These are phyloP conservation scores for Ceratotherium simum DNA, from an alignment of 2,113 vertebrate species.

Conservation along the genomic window DNA sequence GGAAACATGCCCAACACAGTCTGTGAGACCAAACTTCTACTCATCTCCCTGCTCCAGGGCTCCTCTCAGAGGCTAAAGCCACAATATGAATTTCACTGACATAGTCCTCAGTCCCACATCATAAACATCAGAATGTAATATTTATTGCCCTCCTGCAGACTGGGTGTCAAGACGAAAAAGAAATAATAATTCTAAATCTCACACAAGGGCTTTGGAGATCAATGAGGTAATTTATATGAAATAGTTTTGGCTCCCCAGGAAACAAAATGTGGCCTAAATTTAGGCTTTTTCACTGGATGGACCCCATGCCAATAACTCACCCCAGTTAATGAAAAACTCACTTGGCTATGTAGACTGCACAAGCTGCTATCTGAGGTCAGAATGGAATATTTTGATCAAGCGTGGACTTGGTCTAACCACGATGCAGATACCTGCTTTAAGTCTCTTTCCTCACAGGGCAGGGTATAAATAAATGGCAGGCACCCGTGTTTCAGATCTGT, in stretches of 20 bases:
- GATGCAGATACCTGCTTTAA: too few relatives aligned
- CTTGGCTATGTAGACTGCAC: neutral
- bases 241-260: constrained; percentile 35
- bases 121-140: neutral
- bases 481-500: neutral
- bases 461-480: neutral
- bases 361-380: neutral
- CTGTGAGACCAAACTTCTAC: neutral
- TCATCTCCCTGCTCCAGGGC: too few relatives aligned
- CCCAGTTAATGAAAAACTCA: neutral
- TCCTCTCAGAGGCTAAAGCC: neutral
- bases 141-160: neutral
- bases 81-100: neutral
- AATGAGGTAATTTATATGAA: constrained; percentile 63
- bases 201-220: constrained; percentile 51
- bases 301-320: constrained; percentile 26
- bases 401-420: neutral
- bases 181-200: constrained; percentile 67
- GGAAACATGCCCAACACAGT: neutral
- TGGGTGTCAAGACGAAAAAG: constrained; percentile 39
- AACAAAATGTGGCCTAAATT: constrained; percentile 50
- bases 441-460: neutral
- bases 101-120: neutral
- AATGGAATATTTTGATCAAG: neutral
- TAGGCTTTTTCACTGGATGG: neutral